A percentile compares a stretch with the other conserved stretches of the same genome.
Evolutionary conservation across 2,797 vertebrate species (phyloP).

Genomic region (Coreius guichenoti): DNA sequence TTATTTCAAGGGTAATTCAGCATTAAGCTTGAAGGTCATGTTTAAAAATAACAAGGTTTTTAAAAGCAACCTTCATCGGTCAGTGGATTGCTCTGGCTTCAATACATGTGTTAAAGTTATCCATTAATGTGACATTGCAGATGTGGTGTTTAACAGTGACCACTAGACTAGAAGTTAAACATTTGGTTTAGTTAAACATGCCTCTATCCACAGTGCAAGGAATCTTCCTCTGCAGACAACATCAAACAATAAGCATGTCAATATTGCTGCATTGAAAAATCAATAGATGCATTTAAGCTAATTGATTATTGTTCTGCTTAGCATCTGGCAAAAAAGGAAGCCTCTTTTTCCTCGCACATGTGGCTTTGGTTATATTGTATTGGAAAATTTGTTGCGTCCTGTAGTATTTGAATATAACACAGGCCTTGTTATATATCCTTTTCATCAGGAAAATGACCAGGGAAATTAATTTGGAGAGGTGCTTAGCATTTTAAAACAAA

Average conservation of each 20-base stretch:
- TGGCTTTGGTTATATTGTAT: constrained; percentile 1
- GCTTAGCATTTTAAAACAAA: constrained; percentile 3
- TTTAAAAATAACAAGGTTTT: constrained; percentile 5
- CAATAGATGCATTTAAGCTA: constrained; percentile 36
- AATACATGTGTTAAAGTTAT: constrained; percentile 4
- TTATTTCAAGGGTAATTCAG: background rate
- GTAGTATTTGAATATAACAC: background rate
- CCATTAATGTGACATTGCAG: constrained; percentile 17
- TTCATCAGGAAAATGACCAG: background rate
- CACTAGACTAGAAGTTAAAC: background rate
- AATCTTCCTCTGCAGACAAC: background rate
- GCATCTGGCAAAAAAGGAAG: background rate
- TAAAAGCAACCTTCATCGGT: background rate
- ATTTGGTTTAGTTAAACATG: constrained; percentile 19
- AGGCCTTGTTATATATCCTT: background rate
- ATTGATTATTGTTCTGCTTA: constrained; percentile 30
- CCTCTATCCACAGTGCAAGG: constrained; percentile 1
- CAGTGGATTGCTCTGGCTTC: background rate
- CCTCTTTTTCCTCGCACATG: background rate
- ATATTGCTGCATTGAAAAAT: constrained; percentile 37
- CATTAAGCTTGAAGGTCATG: background rate
- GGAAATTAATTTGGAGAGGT: background rate
- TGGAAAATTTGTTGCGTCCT: background rate
- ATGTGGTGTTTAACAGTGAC: constrained; percentile 1
- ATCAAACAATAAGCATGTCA: constrained; percentile 32